These are phyloP conservation scores for Nothura maculosa DNA, from an alignment of 2,797 vertebrate genomes.

Conservation along the genomic window DNA sequence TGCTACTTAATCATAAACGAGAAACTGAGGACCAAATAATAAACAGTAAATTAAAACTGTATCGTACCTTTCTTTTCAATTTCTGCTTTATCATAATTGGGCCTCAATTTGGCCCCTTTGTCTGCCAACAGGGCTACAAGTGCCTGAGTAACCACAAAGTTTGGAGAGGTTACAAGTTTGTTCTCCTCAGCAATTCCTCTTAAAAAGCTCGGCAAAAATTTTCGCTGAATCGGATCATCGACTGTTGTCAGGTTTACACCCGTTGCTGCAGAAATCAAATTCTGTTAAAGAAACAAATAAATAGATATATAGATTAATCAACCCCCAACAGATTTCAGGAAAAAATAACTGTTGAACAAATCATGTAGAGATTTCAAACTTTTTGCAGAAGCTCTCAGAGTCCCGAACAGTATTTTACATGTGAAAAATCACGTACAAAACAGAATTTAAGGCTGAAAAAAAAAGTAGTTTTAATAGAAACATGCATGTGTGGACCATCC, in stretches of 20 bases:
- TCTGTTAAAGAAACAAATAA: constrained; percentile 80
- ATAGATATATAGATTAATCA: background rate
- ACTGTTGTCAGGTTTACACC: constrained; percentile 97
- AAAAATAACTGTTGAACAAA: constrained; percentile 7
- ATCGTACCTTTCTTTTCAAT: constrained; percentile 94
- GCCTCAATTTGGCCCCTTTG: constrained; percentile 93
- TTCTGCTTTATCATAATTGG: constrained; percentile 93
- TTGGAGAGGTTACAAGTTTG: constrained; percentile 96
- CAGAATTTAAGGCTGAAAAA: background rate
- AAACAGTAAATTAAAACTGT: background rate
- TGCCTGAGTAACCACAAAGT: constrained; percentile 98
- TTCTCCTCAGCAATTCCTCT: constrained; percentile 96
- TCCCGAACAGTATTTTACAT: background rate
- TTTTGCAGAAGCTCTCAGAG: background rate
- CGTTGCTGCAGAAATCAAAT: constrained; percentile 97
- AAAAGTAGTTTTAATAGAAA: background rate
- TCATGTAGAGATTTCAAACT: background rate
- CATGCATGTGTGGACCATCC: background rate
- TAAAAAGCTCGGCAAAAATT: constrained; percentile 96
- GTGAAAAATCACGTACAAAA: background rate
- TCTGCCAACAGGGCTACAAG: constrained; percentile 96
- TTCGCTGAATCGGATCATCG: constrained; percentile 96
- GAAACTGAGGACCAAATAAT: background rate
- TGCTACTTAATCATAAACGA: background rate
- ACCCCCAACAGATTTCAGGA: background rate